Evolutionary conservation across 2,797 vertebrate genomes (phyloP).

Genomic region (Trichosurus vulpecula): DNA sequence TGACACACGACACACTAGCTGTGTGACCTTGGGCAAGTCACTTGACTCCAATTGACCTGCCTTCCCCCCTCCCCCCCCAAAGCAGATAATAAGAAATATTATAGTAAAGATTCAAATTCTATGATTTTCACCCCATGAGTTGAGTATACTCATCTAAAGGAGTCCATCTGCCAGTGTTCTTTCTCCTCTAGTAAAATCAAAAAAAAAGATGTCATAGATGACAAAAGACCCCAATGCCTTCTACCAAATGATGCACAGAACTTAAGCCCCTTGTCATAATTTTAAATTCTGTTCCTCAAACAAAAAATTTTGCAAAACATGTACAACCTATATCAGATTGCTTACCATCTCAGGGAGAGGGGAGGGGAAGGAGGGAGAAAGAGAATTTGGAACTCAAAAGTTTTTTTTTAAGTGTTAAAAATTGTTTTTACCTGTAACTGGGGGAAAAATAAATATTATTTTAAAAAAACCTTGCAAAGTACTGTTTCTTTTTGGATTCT

Average conservation of each 20-base stretch:
- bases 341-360: not conserved
- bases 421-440: not conserved
- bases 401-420: not conserved
- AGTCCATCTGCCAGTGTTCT: not conserved
- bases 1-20: no score
- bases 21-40: no score
- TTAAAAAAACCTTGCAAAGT: not conserved
- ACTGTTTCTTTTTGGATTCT: not conserved
- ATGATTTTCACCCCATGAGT: not conserved
- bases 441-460: not conserved
- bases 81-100: not conserved
- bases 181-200: not conserved
- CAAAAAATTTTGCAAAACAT: not conserved
- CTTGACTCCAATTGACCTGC: no score
- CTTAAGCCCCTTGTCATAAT: not conserved
- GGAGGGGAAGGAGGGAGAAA: not conserved
- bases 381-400: not conserved
- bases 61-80: no score
- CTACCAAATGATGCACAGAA: not conserved
- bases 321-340: not conserved
- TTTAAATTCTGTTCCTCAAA: not conserved
- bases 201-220: not conserved
- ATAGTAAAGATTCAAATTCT: not conserved
- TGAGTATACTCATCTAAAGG: not conserved
- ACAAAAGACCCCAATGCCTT: not conserved